Conservation (phyloP, 1,140 invertebrate genomes). For the Aphaenogaster rudis region DNA sequence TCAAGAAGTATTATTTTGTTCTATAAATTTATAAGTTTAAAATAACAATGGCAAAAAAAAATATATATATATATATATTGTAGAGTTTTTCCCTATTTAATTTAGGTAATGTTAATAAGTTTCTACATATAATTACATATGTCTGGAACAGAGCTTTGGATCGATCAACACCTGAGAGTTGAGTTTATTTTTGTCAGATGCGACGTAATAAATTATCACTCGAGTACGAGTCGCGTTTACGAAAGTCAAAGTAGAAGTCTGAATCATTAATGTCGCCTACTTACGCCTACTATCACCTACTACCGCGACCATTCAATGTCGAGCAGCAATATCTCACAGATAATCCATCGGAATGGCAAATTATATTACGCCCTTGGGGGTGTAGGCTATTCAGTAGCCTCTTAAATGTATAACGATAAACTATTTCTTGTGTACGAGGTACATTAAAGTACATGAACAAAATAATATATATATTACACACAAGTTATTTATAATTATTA, state of each 20-base stretch:
- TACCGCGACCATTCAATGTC: not conserved
- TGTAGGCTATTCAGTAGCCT: not conserved
- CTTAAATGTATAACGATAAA: constrained; percentile 35
- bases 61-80: not conserved
- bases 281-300: constrained; percentile 18
- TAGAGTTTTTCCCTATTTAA: not conserved
- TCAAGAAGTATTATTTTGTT: not conserved
- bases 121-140: not conserved
- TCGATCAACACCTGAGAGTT: not conserved
- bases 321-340: constrained; percentile 22
- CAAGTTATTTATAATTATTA: not conserved
- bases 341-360: constrained; percentile 36
- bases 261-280: constrained; percentile 39
- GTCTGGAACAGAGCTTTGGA: not conserved
- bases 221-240: not conserved
- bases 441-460: not conserved
- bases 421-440: not conserved
- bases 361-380: not conserved
- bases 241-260: constrained; percentile 28
- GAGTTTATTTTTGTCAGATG: not conserved
- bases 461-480: not conserved
- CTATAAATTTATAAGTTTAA: not conserved
- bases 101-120: not conserved
- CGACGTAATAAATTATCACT: not conserved
- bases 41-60: not conserved